phyloP scores from a whole-genome alignment of 1,140 invertebrate genomes.

The Pachypeltis micranthus region DNA sequence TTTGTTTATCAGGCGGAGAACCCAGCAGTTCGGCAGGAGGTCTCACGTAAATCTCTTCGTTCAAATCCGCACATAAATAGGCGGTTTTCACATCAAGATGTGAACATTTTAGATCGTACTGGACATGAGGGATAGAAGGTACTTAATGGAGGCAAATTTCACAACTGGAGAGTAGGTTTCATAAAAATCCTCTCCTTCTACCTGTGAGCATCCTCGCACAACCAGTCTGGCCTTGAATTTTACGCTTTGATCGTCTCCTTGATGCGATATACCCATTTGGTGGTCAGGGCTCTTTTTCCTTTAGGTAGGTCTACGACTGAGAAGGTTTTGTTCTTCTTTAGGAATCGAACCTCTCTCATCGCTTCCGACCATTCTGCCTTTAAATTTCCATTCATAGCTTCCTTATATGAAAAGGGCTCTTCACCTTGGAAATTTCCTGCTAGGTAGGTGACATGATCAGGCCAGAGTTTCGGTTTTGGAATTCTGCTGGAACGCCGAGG shows the following conservation, averaged over 20 bases:
- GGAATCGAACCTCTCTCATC: not conserved
- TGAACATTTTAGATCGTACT: no score
- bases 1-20: no score
- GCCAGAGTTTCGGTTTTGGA: not conserved
- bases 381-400: no score
- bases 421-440: not conserved
- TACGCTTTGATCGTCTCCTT: not conserved
- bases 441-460: not conserved
- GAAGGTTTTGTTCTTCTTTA: not conserved
- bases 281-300: not conserved
- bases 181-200: no score
- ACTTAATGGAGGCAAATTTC: no score
- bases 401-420: no score
- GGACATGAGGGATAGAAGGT: no score
- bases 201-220: not conserved
- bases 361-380: not conserved
- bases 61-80: no score
- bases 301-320: not conserved
- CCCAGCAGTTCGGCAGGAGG: no score
- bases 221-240: not conserved
- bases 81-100: no score
- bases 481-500: not conserved
- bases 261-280: not conserved
- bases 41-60: no score
- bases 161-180: no score